A percentile compares a stretch with the other conserved stretches of the same genome.
These are phyloP conservation scores for Lepidonotus clava DNA, from an alignment of 2,888 invertebrate species.

Conservation along the genomic window DNA sequence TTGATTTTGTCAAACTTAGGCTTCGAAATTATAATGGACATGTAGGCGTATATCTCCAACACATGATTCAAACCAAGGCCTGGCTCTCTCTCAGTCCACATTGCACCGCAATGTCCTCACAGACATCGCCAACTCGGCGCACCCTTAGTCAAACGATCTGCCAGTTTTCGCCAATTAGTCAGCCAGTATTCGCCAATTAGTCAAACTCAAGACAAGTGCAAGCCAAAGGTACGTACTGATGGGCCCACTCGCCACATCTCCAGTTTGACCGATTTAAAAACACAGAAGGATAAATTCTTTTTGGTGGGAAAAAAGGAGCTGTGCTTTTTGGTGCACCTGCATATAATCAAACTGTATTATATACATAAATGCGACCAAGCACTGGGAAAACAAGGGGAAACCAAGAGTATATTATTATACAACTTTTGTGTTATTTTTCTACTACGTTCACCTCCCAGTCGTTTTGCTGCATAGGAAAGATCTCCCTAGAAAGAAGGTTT, in stretches of 20 bases:
- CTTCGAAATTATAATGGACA: conserved; percentile 42
- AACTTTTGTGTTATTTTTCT: conserved; percentile 22
- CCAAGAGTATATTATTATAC: too few species aligned
- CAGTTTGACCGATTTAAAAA: conserved; percentile 16
- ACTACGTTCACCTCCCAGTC: conserved; percentile 45
- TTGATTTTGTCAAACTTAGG: conserved; percentile 45
- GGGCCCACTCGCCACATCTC: background rate
- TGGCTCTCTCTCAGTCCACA: conserved; percentile 18
- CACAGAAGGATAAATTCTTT: conserved; percentile 20
- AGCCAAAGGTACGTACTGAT: conserved; percentile 37
- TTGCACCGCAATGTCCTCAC: conserved; percentile 7
- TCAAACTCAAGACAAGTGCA: conserved; percentile 35
- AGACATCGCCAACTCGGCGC: conserved; percentile 22
- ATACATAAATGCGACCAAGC: background rate
- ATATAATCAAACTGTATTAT: background rate
- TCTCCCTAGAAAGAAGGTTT: conserved; percentile 53
- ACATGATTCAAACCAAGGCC: conserved; percentile 32
- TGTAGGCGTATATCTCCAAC: conserved; percentile 42
- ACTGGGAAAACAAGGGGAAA: background rate
- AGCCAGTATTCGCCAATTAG: too few species aligned
- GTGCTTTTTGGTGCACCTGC: conserved; percentile 3
- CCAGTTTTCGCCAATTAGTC: too few species aligned
- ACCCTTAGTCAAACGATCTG: conserved; percentile 32
- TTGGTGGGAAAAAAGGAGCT: conserved; percentile 38
- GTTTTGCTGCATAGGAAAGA: conserved; percentile 50